Conservation (phyloP, 2,888 invertebrate genomes). For the Epinotia ramella region DNA sequence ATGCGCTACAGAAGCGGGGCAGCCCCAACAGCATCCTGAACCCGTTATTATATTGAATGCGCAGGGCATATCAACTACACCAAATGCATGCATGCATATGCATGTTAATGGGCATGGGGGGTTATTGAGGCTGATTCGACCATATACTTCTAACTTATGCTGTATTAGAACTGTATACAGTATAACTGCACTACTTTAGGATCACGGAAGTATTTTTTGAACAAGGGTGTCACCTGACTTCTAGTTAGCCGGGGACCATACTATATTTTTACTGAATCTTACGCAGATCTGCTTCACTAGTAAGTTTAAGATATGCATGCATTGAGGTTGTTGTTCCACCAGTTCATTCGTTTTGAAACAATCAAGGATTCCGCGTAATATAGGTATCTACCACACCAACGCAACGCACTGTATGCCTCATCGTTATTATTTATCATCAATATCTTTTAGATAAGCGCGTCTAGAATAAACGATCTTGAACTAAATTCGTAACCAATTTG, state of each 20-base stretch:
- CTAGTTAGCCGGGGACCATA: neutral
- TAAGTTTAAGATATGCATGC: neutral
- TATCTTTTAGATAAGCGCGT: constrained; percentile 26
- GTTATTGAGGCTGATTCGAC: too few species aligned
- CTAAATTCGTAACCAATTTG: constrained; percentile 27
- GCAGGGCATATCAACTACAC: too few species aligned
- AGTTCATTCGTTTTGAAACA: constrained; percentile 2
- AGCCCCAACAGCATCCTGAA: too few species aligned
- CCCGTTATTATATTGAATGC: too few species aligned
- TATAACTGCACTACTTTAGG: too few species aligned
- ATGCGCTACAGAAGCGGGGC: too few species aligned
- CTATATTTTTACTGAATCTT: neutral
- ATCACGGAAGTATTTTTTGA: too few species aligned
- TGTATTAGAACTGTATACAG: too few species aligned
- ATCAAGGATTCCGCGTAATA: constrained; percentile 27
- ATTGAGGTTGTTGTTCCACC: neutral
- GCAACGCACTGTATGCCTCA: constrained; percentile 24
- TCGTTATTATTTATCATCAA: constrained; percentile 23
- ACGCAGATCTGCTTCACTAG: neutral
- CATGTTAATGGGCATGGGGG: too few species aligned
- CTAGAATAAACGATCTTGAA: constrained; percentile 26
- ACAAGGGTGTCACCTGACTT: too few species aligned
- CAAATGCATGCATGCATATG: too few species aligned
- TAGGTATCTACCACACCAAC: constrained; percentile 23
- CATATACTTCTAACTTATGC: too few species aligned